Evolutionary conservation across 2,888 invertebrate species (phyloP).

Genomic region (Rhogogaster chlorosoma): DNA sequence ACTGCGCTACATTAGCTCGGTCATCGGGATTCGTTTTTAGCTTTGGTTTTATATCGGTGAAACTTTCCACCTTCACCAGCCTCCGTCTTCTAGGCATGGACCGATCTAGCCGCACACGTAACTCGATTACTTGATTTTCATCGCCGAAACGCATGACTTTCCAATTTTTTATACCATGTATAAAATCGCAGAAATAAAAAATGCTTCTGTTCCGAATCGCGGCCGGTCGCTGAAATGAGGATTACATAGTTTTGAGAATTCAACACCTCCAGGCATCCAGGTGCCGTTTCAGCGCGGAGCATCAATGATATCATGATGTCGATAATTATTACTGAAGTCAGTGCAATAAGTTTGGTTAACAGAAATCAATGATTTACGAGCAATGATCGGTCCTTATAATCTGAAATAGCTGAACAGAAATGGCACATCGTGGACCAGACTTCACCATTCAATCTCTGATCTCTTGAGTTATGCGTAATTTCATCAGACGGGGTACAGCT

Average conservation of each 20-base stretch:
- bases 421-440: background rate
- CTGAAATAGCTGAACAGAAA: background rate
- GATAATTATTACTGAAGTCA: background rate
- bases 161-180: background rate
- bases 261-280: background rate
- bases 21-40: conserved; percentile 52
- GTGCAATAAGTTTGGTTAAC: background rate
- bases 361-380: background rate
- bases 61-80: conserved; percentile 48
- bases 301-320: background rate
- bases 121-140: background rate
- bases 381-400: background rate
- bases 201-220: background rate
- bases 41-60: conserved; percentile 30
- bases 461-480: background rate
- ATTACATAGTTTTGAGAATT: background rate
- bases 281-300: background rate
- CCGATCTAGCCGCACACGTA: background rate
- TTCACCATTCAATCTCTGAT: background rate
- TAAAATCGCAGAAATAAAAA: background rate
- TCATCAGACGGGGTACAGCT: no score
- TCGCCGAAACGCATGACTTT: background rate
- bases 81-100: background rate
- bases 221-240: background rate
- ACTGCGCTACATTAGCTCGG: conserved; percentile 72